Conservation (phyloP, 2,113 vertebrate genomes). For the Eolophus roseicapilla region DNA sequence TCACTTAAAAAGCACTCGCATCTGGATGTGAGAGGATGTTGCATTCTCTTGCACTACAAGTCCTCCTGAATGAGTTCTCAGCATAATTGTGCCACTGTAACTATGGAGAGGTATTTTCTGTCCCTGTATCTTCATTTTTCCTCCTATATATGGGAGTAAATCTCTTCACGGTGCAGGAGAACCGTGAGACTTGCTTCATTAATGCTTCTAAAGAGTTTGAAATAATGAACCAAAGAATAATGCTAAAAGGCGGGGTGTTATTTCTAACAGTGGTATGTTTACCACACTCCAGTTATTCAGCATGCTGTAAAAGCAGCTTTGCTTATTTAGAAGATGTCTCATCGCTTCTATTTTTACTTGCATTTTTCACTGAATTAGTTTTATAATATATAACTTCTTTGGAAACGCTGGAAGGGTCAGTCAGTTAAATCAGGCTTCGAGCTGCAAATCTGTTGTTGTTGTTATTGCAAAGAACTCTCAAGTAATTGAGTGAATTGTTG, state of each 20-base stretch:
- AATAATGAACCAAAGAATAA: conserved; percentile 15
- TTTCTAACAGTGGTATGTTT: conserved; percentile 45
- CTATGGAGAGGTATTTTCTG: not conserved
- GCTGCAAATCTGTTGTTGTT: conserved; percentile 24
- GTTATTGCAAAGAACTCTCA: not conserved
- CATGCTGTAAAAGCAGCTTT: conserved; percentile 53
- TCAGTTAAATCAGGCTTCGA: not conserved
- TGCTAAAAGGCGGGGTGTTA: conserved; percentile 42
- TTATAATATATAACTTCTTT: conserved; percentile 20
- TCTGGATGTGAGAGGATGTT: not conserved
- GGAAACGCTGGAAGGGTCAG: conserved; percentile 19
- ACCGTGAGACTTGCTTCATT: not conserved
- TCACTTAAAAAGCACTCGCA: not conserved
- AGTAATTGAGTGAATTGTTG: not conserved
- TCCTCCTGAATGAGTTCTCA: not conserved
- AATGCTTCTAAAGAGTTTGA: not conserved
- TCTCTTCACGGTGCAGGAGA: not conserved
- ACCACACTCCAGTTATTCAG: conserved; percentile 46
- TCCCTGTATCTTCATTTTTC: not conserved
- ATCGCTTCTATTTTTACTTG: conserved; percentile 51
- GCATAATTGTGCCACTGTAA: not conserved
- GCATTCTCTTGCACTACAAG: not conserved
- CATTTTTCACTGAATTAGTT: conserved; percentile 46
- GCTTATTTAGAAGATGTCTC: conserved; percentile 56
- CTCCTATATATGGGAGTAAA: not conserved